phyloP scores from a whole-genome alignment of 1,140 invertebrate species.

The Penaeus vannamei region DNA sequence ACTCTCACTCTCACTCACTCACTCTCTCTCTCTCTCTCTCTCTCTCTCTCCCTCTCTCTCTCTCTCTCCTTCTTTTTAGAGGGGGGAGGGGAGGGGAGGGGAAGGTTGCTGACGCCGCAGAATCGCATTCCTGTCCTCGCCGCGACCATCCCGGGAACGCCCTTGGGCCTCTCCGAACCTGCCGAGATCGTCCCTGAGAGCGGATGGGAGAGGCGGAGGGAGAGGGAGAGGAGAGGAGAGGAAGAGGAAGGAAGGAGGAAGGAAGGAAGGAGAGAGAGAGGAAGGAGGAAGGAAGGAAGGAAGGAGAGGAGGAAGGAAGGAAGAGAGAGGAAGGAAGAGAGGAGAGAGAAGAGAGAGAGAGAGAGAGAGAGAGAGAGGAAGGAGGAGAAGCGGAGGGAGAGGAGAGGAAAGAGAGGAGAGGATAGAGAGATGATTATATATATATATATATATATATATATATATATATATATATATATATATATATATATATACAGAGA shows the following conservation, averaged over 20 bases:
- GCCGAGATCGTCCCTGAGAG: too few relatives aligned
- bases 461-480: too few relatives aligned
- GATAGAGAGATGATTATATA: too few relatives aligned
- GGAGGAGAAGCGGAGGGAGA: not conserved
- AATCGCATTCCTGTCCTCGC: not conserved
- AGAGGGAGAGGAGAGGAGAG: not conserved
- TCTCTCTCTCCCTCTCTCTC: not conserved
- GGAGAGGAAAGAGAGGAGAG: slow-evolving; percentile 9
- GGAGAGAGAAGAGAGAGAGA: not conserved
- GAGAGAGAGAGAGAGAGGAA: not conserved
- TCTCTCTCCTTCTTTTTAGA: too few relatives aligned
- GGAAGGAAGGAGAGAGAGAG: not conserved
- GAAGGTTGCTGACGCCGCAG: not conserved
- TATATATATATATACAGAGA: too few relatives aligned
- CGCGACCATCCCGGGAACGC: not conserved
- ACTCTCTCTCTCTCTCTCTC: slow-evolving; percentile 6
- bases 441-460: too few relatives aligned
- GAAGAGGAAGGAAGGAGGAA: not conserved
- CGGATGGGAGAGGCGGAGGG: not conserved
- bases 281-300: not conserved
- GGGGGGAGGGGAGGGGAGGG: not conserved
- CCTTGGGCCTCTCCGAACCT: not conserved
- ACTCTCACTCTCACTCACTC: not conserved
- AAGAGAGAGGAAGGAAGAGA: not conserved
- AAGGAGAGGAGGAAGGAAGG: not conserved